Evolutionary conservation across 1,140 invertebrate species (phyloP).

Genomic region (Eufriesea mexicana): DNA sequence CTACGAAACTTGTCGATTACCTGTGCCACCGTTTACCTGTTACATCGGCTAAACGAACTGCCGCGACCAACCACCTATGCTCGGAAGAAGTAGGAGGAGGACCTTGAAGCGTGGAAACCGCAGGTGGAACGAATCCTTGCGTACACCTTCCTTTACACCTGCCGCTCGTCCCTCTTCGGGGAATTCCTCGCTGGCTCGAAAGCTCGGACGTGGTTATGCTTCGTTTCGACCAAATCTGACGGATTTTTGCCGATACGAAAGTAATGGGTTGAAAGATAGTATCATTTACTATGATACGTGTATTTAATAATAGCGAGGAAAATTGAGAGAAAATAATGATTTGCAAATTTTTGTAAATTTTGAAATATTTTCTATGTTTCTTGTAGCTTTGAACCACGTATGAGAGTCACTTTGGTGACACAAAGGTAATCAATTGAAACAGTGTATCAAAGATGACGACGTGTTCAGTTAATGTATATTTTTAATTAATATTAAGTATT

Average conservation of each 20-base stretch:
- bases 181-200: conserved; percentile 20
- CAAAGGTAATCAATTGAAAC: too few relatives aligned
- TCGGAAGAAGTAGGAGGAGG: neutral
- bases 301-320: too few relatives aligned
- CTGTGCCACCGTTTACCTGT: conserved; percentile 45
- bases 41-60: conserved; percentile 41
- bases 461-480: too few relatives aligned
- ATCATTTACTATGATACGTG: too few relatives aligned
- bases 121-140: conserved; percentile 53
- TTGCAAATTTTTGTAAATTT: too few relatives aligned
- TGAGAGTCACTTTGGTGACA: too few relatives aligned
- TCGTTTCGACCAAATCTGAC: neutral
- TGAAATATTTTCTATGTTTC: too few relatives aligned
- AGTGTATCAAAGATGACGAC: too few relatives aligned
- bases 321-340: too few relatives aligned
- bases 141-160: conserved; percentile 35
- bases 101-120: conserved; percentile 41
- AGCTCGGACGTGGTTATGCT: neutral
- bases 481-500: too few relatives aligned
- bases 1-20: conserved; percentile 21
- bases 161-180: conserved; percentile 38
- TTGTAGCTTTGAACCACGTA: too few relatives aligned
- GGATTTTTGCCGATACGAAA: neutral
- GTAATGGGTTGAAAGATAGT: too few relatives aligned
- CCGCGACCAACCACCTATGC: neutral